Evolutionary conservation across 30 jellyfish, hydroid and myxozoan genomes (phyloP).

Genomic region (Sanderia malayensis): DNA sequence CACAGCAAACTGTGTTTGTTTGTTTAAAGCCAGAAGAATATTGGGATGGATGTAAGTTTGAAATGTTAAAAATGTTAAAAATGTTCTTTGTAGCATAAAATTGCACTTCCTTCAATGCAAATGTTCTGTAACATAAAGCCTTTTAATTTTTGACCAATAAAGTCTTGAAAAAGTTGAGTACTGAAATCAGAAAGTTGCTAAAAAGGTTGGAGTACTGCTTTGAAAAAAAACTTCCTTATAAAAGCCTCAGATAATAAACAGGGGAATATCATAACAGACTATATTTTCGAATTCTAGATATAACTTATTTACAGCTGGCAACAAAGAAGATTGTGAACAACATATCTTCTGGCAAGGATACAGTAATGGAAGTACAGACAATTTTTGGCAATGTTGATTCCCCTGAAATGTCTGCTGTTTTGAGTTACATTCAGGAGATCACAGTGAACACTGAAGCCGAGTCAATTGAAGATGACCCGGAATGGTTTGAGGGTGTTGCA

Average conservation of each 20-base stretch:
- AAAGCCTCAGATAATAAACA: too few species aligned
- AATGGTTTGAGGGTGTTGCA: conserved; percentile 91
- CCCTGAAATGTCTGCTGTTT: conserved; percentile 62
- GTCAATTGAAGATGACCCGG: conserved; percentile 77
- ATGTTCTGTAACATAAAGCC: too few species aligned
- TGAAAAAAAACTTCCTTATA: too few species aligned
- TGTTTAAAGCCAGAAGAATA: conserved; percentile 58
- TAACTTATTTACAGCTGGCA: conserved; percentile 82
- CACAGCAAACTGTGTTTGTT: conserved; percentile 76
- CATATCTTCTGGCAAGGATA: conserved; percentile 41
- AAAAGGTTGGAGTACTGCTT: too few species aligned
- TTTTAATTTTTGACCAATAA: too few species aligned
- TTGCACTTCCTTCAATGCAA: too few species aligned
- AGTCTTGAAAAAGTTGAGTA: too few species aligned
- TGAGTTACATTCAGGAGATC: conserved; percentile 46
- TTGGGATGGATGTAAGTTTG: conserved; percentile 98
- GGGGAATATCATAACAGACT: too few species aligned
- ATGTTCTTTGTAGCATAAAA: too few species aligned
- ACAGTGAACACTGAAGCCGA: conserved; percentile 76
- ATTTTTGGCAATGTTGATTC: conserved; percentile 53
- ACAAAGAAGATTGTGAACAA: conserved; percentile 58
- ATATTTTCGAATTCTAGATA: conserved; percentile 56
- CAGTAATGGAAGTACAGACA: conserved; percentile 19
- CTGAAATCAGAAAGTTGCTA: too few species aligned
- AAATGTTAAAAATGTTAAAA: too few species aligned